Evolutionary conservation across 1,140 invertebrate genomes (phyloP), one percentile per base, ranked within the genome.

Genomic region (Laodelphax striatellus): DNA sequence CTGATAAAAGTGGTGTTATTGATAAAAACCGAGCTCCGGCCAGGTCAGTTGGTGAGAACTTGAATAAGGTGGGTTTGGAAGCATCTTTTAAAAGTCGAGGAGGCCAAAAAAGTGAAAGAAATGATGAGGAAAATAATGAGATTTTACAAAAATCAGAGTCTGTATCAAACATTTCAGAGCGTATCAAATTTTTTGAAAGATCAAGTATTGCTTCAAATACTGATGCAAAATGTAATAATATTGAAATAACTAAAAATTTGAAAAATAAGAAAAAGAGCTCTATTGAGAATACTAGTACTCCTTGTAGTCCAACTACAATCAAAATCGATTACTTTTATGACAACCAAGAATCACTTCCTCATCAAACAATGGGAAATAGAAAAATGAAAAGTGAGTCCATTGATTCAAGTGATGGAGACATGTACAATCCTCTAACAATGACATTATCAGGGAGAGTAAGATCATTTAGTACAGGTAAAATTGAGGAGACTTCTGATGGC

Each of bases 141-240:
- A 38, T 2, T 11, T 13, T 38, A 9, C 5, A 38, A 13, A 38
- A 38, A 38, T 38, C 34, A 1, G 34, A 38, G 34, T 38, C 34
- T 11, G 10, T 38, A 38, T 38, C 34, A 13, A 53, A 28, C 22
- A 31, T 53, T 53, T 22, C 19, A 53, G 52, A 53, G 19, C n/a
- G 52, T 22, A 53, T 53, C 19, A 53, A 53, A 22, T 31, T 53
- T 31, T 55, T 55, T 55, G 28, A 55, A 38, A 38, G 17, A 55
- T 19, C 28, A 38, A 55, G 38, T 17, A 55, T 1, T 38, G 19
- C 6, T n/a, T 19, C 28, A 55, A 55, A 38, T 10, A 55, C 1
- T 38, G 19, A 38, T 5, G 24, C 31, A 28, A 16, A 38, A 16
- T 1, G 13, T 55, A 13, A 13, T 38, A 38, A 38, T 38, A 38